A percentile compares a stretch with the other conserved stretches of the same genome.
Evolutionary conservation across 2,888 invertebrate species (phyloP).

Genomic region (Biston betularia): DNA sequence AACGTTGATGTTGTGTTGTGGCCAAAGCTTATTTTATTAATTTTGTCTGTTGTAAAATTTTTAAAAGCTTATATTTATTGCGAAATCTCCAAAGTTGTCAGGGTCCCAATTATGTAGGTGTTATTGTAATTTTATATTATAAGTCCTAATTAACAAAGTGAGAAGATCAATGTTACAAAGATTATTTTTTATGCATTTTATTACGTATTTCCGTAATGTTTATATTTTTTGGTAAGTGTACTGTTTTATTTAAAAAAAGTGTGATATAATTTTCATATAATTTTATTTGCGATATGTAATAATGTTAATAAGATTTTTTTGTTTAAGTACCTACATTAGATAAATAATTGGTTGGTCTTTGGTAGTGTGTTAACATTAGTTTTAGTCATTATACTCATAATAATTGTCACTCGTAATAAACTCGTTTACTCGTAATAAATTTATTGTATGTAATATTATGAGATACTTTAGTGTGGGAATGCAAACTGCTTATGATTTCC

Average conservation of each 20-base stretch:
- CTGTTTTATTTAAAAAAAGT: neutral
- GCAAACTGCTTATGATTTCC: too few species aligned
- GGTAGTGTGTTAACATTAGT: neutral
- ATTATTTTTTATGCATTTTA: constrained; percentile 11
- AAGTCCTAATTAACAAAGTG: neutral
- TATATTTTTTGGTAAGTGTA: constrained; percentile 5
- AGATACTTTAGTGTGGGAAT: too few species aligned
- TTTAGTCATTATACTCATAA: neutral
- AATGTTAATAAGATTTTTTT: too few species aligned
- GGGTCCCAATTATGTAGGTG: constrained; percentile 24
- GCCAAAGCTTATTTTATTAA: constrained; percentile 28
- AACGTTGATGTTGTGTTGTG: constrained; percentile 35
- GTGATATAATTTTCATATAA: neutral
- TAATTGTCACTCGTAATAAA: too few species aligned
- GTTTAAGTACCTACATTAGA: too few species aligned
- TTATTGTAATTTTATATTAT: neutral
- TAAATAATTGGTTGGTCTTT: too few species aligned
- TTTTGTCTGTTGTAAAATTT: constrained; percentile 1
- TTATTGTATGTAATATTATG: constrained; percentile 4
- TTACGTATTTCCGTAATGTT: neutral
- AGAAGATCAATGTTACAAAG: neutral
- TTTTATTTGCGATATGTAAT: too few species aligned
- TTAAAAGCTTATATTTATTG: constrained; percentile 11
- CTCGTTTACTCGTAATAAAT: too few species aligned
- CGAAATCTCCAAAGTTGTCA: constrained; percentile 11